Conservation (phyloP, 2,888 invertebrate species). For the Amitus sp. region DNA sequence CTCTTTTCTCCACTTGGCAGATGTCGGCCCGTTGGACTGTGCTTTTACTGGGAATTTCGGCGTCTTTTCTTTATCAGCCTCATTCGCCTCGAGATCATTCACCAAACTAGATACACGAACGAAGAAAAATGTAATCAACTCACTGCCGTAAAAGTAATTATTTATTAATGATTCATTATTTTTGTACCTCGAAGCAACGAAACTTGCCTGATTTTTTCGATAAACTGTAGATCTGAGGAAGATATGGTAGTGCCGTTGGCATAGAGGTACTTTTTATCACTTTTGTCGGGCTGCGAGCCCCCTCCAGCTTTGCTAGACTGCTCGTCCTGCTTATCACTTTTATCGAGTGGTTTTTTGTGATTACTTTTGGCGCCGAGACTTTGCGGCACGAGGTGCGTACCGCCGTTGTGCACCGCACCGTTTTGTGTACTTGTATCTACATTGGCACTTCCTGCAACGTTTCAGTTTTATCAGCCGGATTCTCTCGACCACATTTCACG, state of each 20-base stretch:
- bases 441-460: conserved; percentile 52
- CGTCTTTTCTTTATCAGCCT: conserved; percentile 66
- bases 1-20: conserved; percentile 62
- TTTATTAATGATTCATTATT: background rate
- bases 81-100: conserved; percentile 67
- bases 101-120: conserved; percentile 64
- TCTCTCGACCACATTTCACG: no score
- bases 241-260: conserved; percentile 64
- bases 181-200: background rate
- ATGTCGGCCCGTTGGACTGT: conserved; percentile 61
- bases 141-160: no score
- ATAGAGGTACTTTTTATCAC: conserved; percentile 64
- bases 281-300: conserved; percentile 58
- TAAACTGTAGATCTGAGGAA: conserved; percentile 66
- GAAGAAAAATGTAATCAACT: no score
- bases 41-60: conserved; percentile 59
- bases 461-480: no score
- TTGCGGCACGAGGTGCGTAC: conserved; percentile 54
- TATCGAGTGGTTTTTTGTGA: conserved; percentile 69
- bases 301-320: conserved; percentile 56
- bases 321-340: conserved; percentile 65
- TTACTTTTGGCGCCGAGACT: conserved; percentile 64
- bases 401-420: conserved; percentile 58
- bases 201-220: conserved; percentile 65
- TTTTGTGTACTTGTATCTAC: conserved; percentile 59